Conservation (phyloP, 1,140 invertebrate genomes). For the Zaprionus nigranus region DNA sequence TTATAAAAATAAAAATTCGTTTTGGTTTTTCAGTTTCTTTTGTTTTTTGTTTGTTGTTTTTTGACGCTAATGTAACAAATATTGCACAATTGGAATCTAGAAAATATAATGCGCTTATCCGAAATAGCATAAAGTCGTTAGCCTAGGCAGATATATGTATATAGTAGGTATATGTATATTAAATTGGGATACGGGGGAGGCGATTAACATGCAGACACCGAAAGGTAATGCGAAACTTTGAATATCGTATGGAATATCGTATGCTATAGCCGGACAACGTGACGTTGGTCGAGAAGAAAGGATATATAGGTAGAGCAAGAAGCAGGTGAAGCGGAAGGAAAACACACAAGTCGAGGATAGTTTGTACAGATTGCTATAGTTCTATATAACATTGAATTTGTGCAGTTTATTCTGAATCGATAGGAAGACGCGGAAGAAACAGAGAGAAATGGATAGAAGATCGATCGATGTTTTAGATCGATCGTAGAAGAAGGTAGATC, state of each 20-base stretch:
- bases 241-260: conserved; percentile 58
- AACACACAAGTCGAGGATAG: not conserved
- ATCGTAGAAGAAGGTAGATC: not conserved
- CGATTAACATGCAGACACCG: conserved; percentile 78
- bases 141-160: conserved; percentile 47
- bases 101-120: conserved; percentile 78
- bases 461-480: not conserved
- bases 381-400: conserved; percentile 23
- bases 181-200: conserved; percentile 34
- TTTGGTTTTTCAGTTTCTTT: conserved; percentile 22
- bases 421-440: conserved; percentile 31
- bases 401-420: conserved; percentile 36
- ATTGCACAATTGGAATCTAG: conserved; percentile 79
- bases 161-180: conserved; percentile 35
- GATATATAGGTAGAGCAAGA: not conserved
- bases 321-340: too few species aligned
- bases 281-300: conserved; percentile 1
- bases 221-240: conserved; percentile 66
- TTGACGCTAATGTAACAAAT: conserved; percentile 74
- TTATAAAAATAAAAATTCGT: conserved; percentile 80
- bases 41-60: conserved; percentile 12
- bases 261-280: conserved; percentile 27
- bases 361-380: conserved; percentile 1
- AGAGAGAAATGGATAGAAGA: not conserved
- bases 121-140: conserved; percentile 54